Base-by-base conservation (phyloP, 2,113 vertebrate species). In the Ammodytes dubius region DNA sequence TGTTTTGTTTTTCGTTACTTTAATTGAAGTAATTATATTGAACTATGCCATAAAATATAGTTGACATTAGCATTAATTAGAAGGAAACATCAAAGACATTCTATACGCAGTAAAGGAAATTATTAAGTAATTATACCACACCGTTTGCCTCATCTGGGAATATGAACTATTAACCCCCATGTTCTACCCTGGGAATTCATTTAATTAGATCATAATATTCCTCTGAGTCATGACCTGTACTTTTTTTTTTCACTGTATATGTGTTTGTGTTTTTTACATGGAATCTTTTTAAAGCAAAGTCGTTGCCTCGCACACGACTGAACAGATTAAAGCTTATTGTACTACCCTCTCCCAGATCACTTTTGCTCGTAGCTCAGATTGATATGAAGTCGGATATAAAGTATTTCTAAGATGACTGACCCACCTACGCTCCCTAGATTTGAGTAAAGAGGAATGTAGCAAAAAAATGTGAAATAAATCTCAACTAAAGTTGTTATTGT, bases 371-470 rank as follows among this genome's bases (percentile, higher is more conserved):
- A 86, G 88, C 86, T 85, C 80, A 91, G 84, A 61, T 82, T 89
- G 64, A 91, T 87, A 92, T 90, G 86, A 92, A 90, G 88, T 90
- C 88, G 78, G 47, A 83, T 86, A 84, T 88, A 84, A 91, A 92
- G 80, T 89, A 87, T 93, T 91, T 92, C 90, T 83, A 84, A 90
- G 82, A 91, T 74, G 84, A 87, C 90, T 88, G 89, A 88, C 79
- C 85, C 77, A 85, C 81, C 87, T 90, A 91, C 86, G 69, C 90
- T 93, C 88, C 89, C 86, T 79, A 90, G 87, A 89, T 94, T 93
- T 91, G 88, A 91, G 78, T 72, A 83, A 91, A 92, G 80, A 92
- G 91, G 91, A 93, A 92, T 93, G 93, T 93, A 92, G 93, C 87
- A 88, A 78, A 81, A 82, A 83, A 78, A 91, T 56, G 82, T 74